Base-by-base conservation (phyloP, 1,140 invertebrate species). In the Pseudomyrmex gracilis region DNA sequence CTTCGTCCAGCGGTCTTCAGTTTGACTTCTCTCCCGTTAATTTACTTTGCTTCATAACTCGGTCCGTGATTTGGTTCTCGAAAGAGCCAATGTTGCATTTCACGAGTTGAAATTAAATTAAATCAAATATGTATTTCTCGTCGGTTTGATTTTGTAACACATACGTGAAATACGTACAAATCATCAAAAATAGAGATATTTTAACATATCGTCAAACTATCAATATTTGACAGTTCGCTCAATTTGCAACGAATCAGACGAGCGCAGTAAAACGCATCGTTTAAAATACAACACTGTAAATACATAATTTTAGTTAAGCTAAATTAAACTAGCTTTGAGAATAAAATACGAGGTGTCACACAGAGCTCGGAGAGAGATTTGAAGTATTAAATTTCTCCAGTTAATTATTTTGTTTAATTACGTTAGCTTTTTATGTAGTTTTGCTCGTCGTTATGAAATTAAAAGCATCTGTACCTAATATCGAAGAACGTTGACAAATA, bases 21-120 rank as follows among this genome's bases (percentile, higher is more conserved):
- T 8, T 10, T 24, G 70, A 73, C 47, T 71, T 73, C 8, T 82
- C 47, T 63, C n/a, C 5, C 45, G 34, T 51, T 51, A 49, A 47
- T 70, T 12, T 45, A 24, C 24, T 51, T 66, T 34, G n/a, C 47
- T 22, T 67, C 9, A 8, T 43, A 53, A 13, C 47, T 12, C 4
- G 13, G n/a, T 34, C 13, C 10, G 34, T 22, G 24, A 34, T 3
- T 49, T 9, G 5, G 17, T 12, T 5, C 34, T 13, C 20, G n/a
- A 13, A 24, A 74, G 49, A 74, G 15, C 15, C 20, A 10, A n/a
- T n/a, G 9, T 13, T 74, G 20, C n/a, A 58, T 74, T 49, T 13
- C 13, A 13, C 49, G 10, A 20, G 0, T 13, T 9, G 0, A 45
- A 47, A 60, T 73, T n/a, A 3, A 20, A 22, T 45, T 61, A 55